Evolutionary conservation across 2,888 invertebrate species (phyloP).

Genomic region (Myopa testacea): DNA sequence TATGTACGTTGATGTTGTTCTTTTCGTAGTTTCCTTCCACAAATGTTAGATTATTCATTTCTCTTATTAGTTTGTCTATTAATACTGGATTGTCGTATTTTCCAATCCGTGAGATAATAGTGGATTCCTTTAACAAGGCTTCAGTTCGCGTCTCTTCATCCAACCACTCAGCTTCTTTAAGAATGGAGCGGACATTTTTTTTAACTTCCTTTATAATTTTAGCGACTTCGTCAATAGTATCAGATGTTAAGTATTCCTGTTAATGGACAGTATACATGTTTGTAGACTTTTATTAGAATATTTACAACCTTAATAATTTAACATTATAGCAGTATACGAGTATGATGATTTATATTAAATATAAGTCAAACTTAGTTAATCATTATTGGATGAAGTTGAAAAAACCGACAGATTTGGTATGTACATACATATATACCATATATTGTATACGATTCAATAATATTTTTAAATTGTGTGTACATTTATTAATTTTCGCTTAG

Average conservation of each 20-base stretch:
- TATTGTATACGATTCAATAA: too few relatives aligned
- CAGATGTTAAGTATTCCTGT: slow-evolving; percentile 56
- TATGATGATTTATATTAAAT: too few relatives aligned
- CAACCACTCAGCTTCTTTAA: slow-evolving; percentile 60
- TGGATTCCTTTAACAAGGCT: slow-evolving; percentile 58
- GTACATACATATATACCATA: too few relatives aligned
- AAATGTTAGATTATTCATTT: slow-evolving; percentile 52
- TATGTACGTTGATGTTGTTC: slow-evolving; percentile 54
- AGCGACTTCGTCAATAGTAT: slow-evolving; percentile 52
- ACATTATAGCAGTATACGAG: not conserved
- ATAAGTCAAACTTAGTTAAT: too few relatives aligned
- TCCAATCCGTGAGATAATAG: slow-evolving; percentile 54
- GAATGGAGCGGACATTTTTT: slow-evolving; percentile 50
- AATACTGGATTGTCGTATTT: slow-evolving; percentile 50
- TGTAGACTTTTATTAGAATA: not conserved
- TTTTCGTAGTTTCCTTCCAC: slow-evolving; percentile 52
- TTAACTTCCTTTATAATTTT: slow-evolving; percentile 57
- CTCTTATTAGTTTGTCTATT: slow-evolving; percentile 52
- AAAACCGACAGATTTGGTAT: too few relatives aligned
- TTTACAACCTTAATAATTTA: not conserved
- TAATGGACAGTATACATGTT: slow-evolving; percentile 35
- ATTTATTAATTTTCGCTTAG: not conserved
- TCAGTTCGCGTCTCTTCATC: slow-evolving; percentile 58
- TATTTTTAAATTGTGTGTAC: too few relatives aligned
- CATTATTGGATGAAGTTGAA: too few relatives aligned